Evolutionary conservation across 2,797 vertebrate species (phyloP).

Genomic region (Cyprinella venusta): DNA sequence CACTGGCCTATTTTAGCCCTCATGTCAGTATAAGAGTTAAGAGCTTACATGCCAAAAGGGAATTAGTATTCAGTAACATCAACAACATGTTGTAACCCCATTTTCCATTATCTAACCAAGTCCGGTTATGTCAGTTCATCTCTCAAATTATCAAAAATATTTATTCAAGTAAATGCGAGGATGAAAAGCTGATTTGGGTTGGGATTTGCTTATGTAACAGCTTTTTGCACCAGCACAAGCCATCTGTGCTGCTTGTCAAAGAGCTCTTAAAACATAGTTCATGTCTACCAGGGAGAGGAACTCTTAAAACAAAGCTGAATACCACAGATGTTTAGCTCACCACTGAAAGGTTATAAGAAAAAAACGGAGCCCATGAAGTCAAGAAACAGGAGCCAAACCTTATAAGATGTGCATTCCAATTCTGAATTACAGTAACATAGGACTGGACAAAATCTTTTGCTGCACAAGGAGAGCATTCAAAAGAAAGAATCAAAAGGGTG

Average conservation of each 20-base stretch:
- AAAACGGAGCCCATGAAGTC: background rate
- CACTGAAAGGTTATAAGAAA: background rate
- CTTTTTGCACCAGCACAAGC: constrained; percentile 21
- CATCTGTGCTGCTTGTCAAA: constrained; percentile 31
- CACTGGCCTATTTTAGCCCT: constrained; percentile 13
- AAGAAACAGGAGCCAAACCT: constrained; percentile 27
- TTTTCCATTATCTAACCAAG: constrained; percentile 38
- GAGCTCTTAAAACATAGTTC: constrained; percentile 12
- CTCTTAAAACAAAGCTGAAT: constrained; percentile 21
- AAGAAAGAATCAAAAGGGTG: background rate
- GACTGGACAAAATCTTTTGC: background rate
- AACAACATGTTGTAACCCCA: constrained; percentile 35
- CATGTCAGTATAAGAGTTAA: constrained; percentile 2
- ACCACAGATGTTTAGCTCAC: constrained; percentile 32
- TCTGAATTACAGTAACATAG: constrained; percentile 9
- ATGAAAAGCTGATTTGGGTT: constrained; percentile 30
- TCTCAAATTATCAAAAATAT: constrained; percentile 36
- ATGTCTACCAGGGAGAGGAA: constrained; percentile 1
- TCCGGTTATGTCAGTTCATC: constrained; percentile 20
- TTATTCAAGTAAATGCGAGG: constrained; percentile 10
- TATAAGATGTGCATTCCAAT: constrained; percentile 17
- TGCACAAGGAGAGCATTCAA: constrained; percentile 1
- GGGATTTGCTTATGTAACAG: constrained; percentile 32
- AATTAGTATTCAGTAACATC: constrained; percentile 31
- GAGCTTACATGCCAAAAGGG: constrained; percentile 19